phyloP scores from a whole-genome alignment of 2,113 vertebrate species.

The Prunella himalayana region DNA sequence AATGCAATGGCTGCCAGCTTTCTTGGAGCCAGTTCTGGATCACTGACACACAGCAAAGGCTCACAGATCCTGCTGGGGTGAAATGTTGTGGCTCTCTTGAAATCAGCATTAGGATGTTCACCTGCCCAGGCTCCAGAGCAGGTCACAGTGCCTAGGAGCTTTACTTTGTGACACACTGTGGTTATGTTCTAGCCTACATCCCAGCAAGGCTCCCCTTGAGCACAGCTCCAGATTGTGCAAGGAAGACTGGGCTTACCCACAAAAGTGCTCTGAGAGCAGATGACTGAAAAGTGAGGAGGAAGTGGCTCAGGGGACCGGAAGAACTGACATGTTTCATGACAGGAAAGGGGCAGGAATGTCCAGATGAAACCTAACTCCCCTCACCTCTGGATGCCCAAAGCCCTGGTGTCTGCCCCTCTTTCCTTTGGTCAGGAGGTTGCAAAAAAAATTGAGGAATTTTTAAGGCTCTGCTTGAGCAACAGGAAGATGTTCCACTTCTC shows the following conservation, averaged over 20 bases:
- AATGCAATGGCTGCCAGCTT: not conserved
- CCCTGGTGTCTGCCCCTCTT: not conserved
- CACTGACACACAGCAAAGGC: not conserved
- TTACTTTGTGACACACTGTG: fast-evolving
- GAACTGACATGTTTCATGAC: not conserved
- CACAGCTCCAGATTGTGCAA: not conserved
- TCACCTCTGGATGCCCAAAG: not conserved
- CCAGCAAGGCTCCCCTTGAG: not conserved
- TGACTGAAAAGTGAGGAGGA: not conserved
- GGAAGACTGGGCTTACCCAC: not conserved
- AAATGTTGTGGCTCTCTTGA: not conserved
- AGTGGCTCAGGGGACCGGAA: not conserved
- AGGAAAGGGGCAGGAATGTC: not conserved
- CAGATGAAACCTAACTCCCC: not conserved
- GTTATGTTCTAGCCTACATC: not conserved
- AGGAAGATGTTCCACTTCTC: not conserved
- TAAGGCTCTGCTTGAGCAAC: not conserved
- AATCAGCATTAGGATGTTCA: not conserved
- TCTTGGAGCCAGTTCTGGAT: not conserved
- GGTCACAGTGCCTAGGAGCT: not conserved
- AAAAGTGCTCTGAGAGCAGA: not conserved
- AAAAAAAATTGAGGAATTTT: not conserved
- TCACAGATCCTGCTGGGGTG: not conserved
- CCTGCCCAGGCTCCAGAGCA: not conserved
- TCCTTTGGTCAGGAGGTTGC: not conserved